Percentiles rank a stretch among this genome's conserved stretches.
Evolutionary conservation across 2,113 vertebrate genomes (phyloP).

Genomic region (Uropsilus gracilis): DNA sequence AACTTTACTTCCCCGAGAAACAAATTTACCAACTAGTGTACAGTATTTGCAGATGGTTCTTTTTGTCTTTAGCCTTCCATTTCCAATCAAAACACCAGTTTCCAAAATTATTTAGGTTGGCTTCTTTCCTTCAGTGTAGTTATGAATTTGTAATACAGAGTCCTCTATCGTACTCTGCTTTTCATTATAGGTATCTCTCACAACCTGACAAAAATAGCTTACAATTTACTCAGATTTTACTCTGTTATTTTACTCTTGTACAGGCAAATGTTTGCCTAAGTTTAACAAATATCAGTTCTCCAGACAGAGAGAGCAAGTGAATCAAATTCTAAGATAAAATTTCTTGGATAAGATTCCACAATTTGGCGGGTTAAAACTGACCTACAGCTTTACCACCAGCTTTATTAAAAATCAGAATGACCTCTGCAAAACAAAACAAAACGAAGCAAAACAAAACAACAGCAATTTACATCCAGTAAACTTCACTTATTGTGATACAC

Average conservation of each 20-base stretch:
- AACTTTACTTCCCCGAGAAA: not conserved
- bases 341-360: not conserved
- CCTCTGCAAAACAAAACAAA: too few species aligned
- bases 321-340: not conserved
- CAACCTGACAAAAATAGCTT: not conserved
- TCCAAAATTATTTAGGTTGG: not conserved
- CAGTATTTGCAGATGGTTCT: not conserved
- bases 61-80: constrained; percentile 1
- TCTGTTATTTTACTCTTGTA: not conserved
- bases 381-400: not conserved
- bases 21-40: not conserved
- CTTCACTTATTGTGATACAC: not conserved
- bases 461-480: not conserved
- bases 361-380: not conserved
- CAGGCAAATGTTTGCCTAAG: too few species aligned
- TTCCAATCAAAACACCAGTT: constrained; percentile 4
- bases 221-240: too few species aligned
- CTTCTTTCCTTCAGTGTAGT: not conserved
- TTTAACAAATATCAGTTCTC: not conserved
- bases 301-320: not conserved
- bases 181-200: not conserved
- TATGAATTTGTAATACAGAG: not conserved
- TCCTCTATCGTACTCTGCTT: not conserved
- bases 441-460: too few species aligned
- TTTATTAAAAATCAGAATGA: not conserved